A percentile compares a stretch with the other conserved stretches of the same genome.
Conservation (phyloP, 1,140 invertebrate genomes). For the Drosophila tristis region DNA sequence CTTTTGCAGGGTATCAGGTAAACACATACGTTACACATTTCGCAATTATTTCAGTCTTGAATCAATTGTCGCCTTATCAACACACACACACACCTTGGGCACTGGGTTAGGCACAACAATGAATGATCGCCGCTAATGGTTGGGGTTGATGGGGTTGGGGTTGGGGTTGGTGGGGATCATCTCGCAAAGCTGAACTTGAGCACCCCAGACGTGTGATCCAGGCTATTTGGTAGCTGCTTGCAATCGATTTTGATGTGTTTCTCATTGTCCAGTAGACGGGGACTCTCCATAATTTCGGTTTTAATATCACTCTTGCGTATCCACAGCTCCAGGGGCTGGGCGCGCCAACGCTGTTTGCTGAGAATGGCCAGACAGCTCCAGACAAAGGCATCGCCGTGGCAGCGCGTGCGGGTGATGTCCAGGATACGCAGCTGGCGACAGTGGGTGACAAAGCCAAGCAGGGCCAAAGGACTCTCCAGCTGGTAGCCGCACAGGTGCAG, state of each 20-base stretch:
- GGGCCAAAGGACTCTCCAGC: constrained; percentile 56
- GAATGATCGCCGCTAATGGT: not conserved
- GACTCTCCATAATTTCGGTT: constrained; percentile 40
- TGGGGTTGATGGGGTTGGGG: no score
- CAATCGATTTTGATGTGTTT: constrained; percentile 56
- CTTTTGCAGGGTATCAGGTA: not conserved
- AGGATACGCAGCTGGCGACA: constrained; percentile 60
- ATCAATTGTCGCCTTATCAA: not conserved
- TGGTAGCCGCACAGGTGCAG: constrained; percentile 70
- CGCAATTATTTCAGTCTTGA: constrained; percentile 16
- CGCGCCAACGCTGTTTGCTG: constrained; percentile 66
- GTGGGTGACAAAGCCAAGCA: constrained; percentile 57
- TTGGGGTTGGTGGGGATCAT: constrained; percentile 18
- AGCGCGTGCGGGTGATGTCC: constrained; percentile 45
- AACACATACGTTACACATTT: not conserved
- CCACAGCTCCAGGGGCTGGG: constrained; percentile 60
- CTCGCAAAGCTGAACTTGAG: constrained; percentile 68
- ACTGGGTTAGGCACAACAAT: constrained; percentile 2
- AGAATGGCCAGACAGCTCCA: constrained; percentile 54
- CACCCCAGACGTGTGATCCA: constrained; percentile 57
- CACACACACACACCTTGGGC: not conserved
- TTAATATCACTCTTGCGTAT: constrained; percentile 63
- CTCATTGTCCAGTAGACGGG: constrained; percentile 47
- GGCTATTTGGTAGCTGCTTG: constrained; percentile 32
- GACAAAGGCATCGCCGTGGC: constrained; percentile 58